Base-by-base conservation (phyloP, 2,113 vertebrate species). In the Nerophis lumbriciformis region DNA sequence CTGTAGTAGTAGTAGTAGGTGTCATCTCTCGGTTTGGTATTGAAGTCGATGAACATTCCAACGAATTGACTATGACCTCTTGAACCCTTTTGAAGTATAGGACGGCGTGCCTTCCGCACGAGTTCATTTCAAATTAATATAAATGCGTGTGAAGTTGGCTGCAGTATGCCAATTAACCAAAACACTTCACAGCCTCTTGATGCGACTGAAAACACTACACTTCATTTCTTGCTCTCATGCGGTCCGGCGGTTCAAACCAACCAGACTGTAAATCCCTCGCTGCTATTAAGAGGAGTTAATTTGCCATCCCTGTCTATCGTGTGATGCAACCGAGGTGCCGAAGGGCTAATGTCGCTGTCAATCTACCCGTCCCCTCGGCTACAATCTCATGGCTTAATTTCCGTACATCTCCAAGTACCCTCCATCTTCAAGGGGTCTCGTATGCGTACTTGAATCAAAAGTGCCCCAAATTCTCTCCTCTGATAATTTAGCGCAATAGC, bases 241-340 rank as follows among this genome's bases (percentile, higher is more conserved):
- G 55, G 57, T 73, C 38, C 63, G 37, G 55, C 73, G 75, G 80
- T 83, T 85, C 71, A 79, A 65, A 72, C 69, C 50, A 59, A 77
- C 61, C 74, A 66, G 58, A 71, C 80, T 79, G 54, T 60, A 67
- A 66, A 71, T 72, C 77, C 73, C 59, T 58, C 45, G 67, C 75
- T 78, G 73, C 82, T 76, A 82, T 84, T 83, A 86, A 81, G 73
- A 59, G 64, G 78, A 77, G 80, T 83, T 87, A 69, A 84, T 88
- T 86, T 84, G 76, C 78, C 80, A 68, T 86, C 85, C 72, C 77
- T 72, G 77, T 86, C 78, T 63, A 10, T 79, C 66, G 69, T 59
- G 60, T 42, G 75, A 73, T 73, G 74, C 48, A 53, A 71, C 73
- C 45, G 62, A 74, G 78, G 75, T 77, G 77, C 76, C 65, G 49